Base-by-base conservation (phyloP, 2,888 invertebrate species). In the Zele albiditarsus region DNA sequence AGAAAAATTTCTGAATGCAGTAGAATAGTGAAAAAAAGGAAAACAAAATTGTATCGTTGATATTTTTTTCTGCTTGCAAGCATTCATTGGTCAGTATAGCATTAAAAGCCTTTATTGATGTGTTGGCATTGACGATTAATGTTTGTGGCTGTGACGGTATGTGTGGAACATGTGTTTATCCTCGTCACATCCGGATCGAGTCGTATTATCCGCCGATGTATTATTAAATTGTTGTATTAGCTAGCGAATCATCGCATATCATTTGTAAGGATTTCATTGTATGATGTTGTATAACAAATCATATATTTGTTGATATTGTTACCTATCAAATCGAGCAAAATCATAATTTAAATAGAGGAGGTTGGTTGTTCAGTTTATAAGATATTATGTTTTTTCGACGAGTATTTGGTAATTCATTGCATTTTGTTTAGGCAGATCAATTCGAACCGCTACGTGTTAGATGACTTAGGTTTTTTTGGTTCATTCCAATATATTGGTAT, bases 121-220 rank as follows among this genome's bases (percentile, higher is more conserved):
- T 62, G 62, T 62, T 1, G 31, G 62, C n/a, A 31, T 31, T 62
- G 58, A 31, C 31, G 62, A 62, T 62, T 31, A 62, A 31, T 31
- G 31, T 27, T 28, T 62, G 62, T 28, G 62, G 62, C 31, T 62
- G n/a, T n/a, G 20, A 31, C 25, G 69, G 25, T 69, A 38, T 31
- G 31, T 46, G 23, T 49, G 46, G 46, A 62, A 71, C 71, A 62
- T 65, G 63, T 71, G 65, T 49, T 49, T 58, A 58, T 58, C 57
- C 69, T 38, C 25, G 49, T 65, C 23, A 66, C 31, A 72, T 72
- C 53, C 33, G 33, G 72, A 63, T 71, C 42, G 63, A 16, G 23
- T 42, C 25, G 33, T 31, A 31, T 62, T 16, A 62, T 23, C 25
- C 12, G 12, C 12, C 5, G 14, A 31, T 62, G 62, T 62, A 31